Conservation (phyloP, 2,888 invertebrate species). For the Tholera decimalis region DNA sequence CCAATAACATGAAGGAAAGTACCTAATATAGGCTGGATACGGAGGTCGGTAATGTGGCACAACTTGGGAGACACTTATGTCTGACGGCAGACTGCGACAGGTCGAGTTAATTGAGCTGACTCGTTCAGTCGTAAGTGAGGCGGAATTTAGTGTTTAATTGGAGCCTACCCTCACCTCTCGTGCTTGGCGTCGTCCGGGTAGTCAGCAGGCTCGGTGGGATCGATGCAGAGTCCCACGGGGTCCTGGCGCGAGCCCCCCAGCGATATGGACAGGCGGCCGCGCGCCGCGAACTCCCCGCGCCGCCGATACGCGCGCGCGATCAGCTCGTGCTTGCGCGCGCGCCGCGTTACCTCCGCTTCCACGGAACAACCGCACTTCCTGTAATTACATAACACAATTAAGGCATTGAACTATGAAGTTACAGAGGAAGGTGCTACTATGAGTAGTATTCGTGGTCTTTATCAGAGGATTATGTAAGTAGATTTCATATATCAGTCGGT, state of each 20-base stretch:
- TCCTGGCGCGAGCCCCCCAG: conserved; percentile 97
- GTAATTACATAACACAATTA: conserved; percentile 14
- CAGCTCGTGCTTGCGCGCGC: conserved; percentile 96
- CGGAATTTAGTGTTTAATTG: not conserved
- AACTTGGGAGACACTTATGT: conserved; percentile 20
- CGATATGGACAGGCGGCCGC: conserved; percentile 96
- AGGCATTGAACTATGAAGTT: too few relatives aligned
- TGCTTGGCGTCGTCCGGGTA: conserved; percentile 85
- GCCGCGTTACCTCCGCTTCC: conserved; percentile 89
- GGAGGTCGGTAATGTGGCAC: not conserved
- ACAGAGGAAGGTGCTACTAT: too few relatives aligned
- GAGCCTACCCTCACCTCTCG: conserved; percentile 77
- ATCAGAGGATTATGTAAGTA: too few relatives aligned
- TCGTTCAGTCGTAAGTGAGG: not conserved
- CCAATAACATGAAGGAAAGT: conserved; percentile 1
- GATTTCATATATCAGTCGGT: too few relatives aligned
- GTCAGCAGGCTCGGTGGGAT: conserved; percentile 83
- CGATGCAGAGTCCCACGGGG: conserved; percentile 94
- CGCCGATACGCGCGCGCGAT: conserved; percentile 98
- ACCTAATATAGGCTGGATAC: conserved; percentile 13
- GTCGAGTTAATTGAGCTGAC: conserved; percentile 14
- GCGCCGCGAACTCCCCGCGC: conserved; percentile 95
- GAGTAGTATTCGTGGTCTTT: too few relatives aligned
- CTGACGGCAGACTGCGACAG: conserved; percentile 8
- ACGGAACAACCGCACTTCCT: conserved; percentile 95